Evolutionary conservation across 2,797 vertebrate genomes (phyloP).

Genomic region (Rhinella marina): DNA sequence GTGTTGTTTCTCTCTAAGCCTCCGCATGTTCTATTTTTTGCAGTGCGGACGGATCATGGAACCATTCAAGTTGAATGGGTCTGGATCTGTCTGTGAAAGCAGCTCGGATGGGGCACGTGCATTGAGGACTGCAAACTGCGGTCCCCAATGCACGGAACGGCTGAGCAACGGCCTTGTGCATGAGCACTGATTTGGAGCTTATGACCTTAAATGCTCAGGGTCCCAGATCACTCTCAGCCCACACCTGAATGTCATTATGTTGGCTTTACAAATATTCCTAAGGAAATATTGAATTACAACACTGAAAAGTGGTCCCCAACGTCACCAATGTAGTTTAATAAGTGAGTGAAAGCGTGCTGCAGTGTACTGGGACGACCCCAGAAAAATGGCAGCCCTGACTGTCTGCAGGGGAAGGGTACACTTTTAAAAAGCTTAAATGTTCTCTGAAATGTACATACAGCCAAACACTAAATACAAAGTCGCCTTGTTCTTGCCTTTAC

Average conservation of each 20-base stretch:
- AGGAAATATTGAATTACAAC: background rate
- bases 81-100: too few species aligned
- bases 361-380: background rate
- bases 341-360: background rate
- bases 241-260: background rate
- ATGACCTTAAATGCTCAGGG: background rate
- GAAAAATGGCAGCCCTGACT: background rate
- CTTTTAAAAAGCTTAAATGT: constrained; percentile 1
- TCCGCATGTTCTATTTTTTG: too few species aligned
- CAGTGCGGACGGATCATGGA: too few species aligned
- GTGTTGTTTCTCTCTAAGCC: too few species aligned
- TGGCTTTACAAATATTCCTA: background rate
- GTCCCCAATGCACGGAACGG: too few species aligned
- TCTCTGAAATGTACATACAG: constrained; percentile 22
- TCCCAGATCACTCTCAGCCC: background rate
- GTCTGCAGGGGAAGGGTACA: constrained; percentile 9
- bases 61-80: too few species aligned
- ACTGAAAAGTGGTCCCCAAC: background rate
- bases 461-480: constrained; percentile 39
- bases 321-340: background rate
- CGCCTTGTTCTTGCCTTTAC: constrained; percentile 28
- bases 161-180: too few species aligned
- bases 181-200: too few species aligned
- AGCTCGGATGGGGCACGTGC: too few species aligned
- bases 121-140: too few species aligned